Base-by-base conservation (phyloP, 1,140 invertebrate species). In the Pararge aegeria region DNA sequence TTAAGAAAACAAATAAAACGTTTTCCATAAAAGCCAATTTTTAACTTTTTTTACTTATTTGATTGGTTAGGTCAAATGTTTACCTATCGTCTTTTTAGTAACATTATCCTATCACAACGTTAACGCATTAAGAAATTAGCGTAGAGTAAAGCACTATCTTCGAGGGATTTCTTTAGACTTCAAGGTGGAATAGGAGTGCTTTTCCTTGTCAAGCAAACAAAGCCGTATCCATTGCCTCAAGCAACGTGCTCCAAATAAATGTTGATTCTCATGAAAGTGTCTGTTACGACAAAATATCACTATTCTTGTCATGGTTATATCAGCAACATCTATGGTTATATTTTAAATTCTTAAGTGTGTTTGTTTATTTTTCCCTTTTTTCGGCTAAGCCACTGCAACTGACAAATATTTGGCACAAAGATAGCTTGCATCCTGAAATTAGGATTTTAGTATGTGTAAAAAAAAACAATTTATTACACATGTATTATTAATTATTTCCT, bases 201-300 rank as follows among this genome's bases (percentile, higher is more conserved):
- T 61, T 61, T 61, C 42, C 51, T 55, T 49, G 59, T 61, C 51
- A 34, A 5, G 40, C 44, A 50, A 61, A 55, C 19, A 50, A 46
- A 21, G 20, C 53, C 34, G 20, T 60, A 61, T 51, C 44, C 30
- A 55, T 55, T 61, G 50, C 42, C 13, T 46, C 51, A 30, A 60
- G 40, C 10, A 37, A 49, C 20, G 13, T 10, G 46, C 15, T 49
- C 21, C 12, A 49, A 49, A 27, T 15, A 49, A 46, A 46, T 46
- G 46, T 16, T 27, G 29, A 49, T 49, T 49, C 46, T 13, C 13
- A 49, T 15, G 42, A 46, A 46, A 46, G 21, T 49, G 9, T 12
- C 21, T 2, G 7, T 29, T 49, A 13, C 13, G 49, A 34, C 30
- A 56, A 21, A 13, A 49, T 37, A 12, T 55, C 15, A 55, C 53